A percentile compares a stretch with the other conserved stretches of the same genome.
Evolutionary conservation across 1,140 invertebrate genomes (phyloP).

Genomic region (Papilio polyxenes): DNA sequence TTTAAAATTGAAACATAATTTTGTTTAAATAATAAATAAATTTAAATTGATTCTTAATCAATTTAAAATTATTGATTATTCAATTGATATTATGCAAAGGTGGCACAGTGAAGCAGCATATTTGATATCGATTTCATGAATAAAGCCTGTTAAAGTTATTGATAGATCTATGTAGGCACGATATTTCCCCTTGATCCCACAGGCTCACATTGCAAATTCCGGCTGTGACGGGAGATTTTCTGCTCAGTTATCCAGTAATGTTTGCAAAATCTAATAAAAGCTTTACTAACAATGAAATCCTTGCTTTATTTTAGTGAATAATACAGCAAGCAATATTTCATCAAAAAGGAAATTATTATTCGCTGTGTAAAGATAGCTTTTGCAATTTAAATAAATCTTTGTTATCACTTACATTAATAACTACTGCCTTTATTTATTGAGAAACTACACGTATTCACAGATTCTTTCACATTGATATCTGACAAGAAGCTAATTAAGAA

Average conservation of each 20-base stretch:
- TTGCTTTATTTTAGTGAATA: background rate
- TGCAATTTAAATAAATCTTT: conserved; percentile 2
- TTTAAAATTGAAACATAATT: background rate
- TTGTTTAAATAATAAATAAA: background rate
- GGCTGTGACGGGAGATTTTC: conserved; percentile 30
- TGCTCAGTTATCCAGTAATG: conserved; percentile 32
- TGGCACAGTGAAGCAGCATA: background rate
- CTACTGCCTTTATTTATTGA: background rate
- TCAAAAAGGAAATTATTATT: background rate
- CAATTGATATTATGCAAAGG: conserved; percentile 17
- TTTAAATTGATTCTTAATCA: background rate
- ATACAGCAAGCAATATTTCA: background rate
- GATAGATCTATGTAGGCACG: conserved; percentile 26
- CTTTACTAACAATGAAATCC: background rate
- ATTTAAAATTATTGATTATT: too few relatives aligned
- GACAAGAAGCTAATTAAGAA: background rate
- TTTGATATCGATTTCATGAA: conserved; percentile 30
- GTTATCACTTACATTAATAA: conserved; percentile 8
- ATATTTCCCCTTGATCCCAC: conserved; percentile 14
- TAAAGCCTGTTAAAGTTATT: conserved; percentile 35
- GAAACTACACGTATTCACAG: background rate
- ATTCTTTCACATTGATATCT: background rate
- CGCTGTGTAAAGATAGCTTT: background rate
- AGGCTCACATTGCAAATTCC: conserved; percentile 30
- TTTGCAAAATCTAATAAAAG: conserved; percentile 26